Evolutionary conservation across 2,113 vertebrate genomes (phyloP).

Genomic region (Rhinichthys klamathensis): DNA sequence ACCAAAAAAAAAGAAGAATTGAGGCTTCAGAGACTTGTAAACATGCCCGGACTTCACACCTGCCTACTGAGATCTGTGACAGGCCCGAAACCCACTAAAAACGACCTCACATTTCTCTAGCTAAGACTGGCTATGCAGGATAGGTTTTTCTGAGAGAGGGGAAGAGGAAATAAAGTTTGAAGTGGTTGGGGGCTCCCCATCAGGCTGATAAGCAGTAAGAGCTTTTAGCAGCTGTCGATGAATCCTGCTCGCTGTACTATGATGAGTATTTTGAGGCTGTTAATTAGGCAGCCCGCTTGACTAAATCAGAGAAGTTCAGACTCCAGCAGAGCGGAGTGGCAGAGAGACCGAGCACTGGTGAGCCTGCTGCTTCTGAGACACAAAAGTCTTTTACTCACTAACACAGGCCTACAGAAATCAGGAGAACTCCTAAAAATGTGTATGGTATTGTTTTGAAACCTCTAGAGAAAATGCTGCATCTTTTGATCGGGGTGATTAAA

Average conservation of each 20-base stretch:
- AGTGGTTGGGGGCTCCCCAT: neutral
- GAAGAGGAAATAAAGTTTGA: constrained; percentile 18
- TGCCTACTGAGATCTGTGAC: neutral
- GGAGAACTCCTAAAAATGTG: neutral
- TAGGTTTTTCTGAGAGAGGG: neutral
- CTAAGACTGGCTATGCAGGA: neutral
- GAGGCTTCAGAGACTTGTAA: neutral
- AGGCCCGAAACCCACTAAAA: neutral
- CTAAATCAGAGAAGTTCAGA: constrained; percentile 18
- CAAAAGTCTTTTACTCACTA: neutral
- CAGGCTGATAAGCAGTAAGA: constrained; percentile 38
- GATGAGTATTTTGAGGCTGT: constrained; percentile 42
- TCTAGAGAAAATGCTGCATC: neutral
- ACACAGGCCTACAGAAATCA: neutral
- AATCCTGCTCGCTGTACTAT: constrained; percentile 8
- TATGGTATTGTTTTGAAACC: neutral
- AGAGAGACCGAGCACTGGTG: neutral
- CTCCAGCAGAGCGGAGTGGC: constrained; percentile 19
- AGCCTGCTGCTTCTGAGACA: neutral
- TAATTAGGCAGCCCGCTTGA: constrained; percentile 43
- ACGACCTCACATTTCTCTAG: neutral
- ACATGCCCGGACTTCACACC: constrained; percentile 11
- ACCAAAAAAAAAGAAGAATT: constrained; percentile 1
- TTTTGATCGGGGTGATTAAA: neutral
- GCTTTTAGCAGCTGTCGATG: constrained; percentile 37